These are phyloP conservation scores for Himalopsyche japonica DNA, from an alignment of 2,888 invertebrate species.

Conservation along the genomic window DNA sequence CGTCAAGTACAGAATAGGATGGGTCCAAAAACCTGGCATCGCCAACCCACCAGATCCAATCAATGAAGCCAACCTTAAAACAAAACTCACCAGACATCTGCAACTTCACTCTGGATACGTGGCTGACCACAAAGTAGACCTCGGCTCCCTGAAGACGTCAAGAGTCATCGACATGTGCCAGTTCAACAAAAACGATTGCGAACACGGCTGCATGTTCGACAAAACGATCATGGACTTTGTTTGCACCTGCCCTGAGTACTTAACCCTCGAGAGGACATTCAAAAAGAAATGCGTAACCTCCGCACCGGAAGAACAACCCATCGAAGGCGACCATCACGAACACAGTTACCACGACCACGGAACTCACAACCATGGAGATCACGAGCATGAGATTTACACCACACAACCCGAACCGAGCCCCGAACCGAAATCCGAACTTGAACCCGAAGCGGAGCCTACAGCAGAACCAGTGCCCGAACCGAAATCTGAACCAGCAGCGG, in stretches of 20 bases:
- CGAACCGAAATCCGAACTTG: constrained; percentile 42
- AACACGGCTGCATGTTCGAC: constrained; percentile 69
- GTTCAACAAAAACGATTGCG: constrained; percentile 67
- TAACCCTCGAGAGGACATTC: constrained; percentile 50
- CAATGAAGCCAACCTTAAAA: constrained; percentile 53
- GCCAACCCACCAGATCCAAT: constrained; percentile 56
- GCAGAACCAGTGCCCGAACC: constrained; percentile 45
- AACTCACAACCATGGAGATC: constrained; percentile 21
- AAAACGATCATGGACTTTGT: constrained; percentile 63
- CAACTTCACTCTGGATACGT: constrained; percentile 58
- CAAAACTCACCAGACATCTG: constrained; percentile 57
- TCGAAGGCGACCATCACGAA: constrained; percentile 50
- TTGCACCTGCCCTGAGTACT: constrained; percentile 66
- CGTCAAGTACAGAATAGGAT: constrained; percentile 67
- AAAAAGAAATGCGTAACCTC: constrained; percentile 53
- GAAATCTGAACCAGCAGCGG: constrained; percentile 42
- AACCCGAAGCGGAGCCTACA: constrained; percentile 43
- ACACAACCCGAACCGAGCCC: constrained; percentile 42
- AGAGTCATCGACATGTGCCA: constrained; percentile 68
- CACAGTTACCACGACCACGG: constrained; percentile 42
- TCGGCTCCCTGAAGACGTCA: constrained; percentile 50
- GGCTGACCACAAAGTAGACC: constrained; percentile 57
- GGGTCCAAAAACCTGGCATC: constrained; percentile 61
- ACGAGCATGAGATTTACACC: constrained; percentile 35
- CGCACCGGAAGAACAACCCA: constrained; percentile 30